Evolutionary conservation across 2,888 invertebrate species (phyloP).

Genomic region (Drosophila kanekoi): DNA sequence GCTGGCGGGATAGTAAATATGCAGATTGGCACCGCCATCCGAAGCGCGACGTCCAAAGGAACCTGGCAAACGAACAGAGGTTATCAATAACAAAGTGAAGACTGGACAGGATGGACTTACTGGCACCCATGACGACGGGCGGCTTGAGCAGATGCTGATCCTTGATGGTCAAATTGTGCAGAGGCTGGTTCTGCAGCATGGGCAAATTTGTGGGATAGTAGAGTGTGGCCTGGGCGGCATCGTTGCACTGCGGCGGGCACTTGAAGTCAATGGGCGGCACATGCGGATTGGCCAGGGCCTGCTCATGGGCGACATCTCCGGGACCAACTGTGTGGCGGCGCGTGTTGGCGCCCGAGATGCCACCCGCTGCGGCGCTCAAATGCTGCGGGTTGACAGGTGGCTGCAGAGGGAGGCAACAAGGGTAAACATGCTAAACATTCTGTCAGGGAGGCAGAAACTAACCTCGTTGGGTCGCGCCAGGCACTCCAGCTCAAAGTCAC

Average conservation of each 20-base stretch:
- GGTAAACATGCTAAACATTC: no score
- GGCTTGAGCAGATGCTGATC: conserved; percentile 97
- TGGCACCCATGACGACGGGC: conserved; percentile 94
- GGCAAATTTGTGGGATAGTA: conserved; percentile 94
- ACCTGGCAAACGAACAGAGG: conserved; percentile 83
- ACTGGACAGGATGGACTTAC: conserved; percentile 85
- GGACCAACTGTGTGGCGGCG: conserved; percentile 97
- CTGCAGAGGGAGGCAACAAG: conserved; percentile 5
- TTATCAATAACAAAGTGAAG: neutral
- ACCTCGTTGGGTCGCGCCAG: conserved; percentile 82
- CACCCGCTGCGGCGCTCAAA: conserved; percentile 68
- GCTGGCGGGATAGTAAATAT: conserved; percentile 88
- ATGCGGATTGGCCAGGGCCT: conserved; percentile 87
- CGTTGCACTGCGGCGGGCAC: conserved; percentile 74
- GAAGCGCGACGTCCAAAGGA: conserved; percentile 96
- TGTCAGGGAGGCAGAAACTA: neutral
- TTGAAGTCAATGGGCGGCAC: conserved; percentile 84
- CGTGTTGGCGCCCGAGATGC: conserved; percentile 86
- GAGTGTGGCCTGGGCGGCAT: conserved; percentile 82
- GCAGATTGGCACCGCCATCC: conserved; percentile 97
- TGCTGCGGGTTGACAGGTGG: conserved; percentile 77
- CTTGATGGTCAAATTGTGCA: conserved; percentile 94
- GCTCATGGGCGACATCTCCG: conserved; percentile 94
- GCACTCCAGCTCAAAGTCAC: conserved; percentile 83
- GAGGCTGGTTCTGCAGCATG: conserved; percentile 92